Evolutionary conservation across 2,113 vertebrate genomes (phyloP).

Genomic region (Electrona antarctica): DNA sequence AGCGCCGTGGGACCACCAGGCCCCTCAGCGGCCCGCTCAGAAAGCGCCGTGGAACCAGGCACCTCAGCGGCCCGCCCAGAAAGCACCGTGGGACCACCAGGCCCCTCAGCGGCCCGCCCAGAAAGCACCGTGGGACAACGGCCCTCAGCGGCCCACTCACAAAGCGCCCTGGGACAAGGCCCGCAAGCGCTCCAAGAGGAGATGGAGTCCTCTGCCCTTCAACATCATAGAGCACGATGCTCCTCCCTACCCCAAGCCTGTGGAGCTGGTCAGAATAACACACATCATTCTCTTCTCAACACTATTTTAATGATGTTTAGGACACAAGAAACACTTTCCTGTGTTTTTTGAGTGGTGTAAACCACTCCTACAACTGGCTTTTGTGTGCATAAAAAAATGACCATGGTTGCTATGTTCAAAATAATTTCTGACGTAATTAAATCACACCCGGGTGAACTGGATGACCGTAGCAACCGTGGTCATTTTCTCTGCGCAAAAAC

Average conservation of each 20-base stretch:
- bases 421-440: too few relatives aligned
- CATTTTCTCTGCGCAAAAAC: too few relatives aligned
- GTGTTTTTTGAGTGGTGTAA: too few relatives aligned
- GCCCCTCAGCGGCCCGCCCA: neutral
- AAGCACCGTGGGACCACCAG: neutral
- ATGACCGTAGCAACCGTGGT: too few relatives aligned
- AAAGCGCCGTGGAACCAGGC: too few relatives aligned
- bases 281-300: neutral
- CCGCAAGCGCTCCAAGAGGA: constrained; percentile 73
- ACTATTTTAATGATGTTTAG: too few relatives aligned
- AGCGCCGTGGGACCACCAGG: neutral
- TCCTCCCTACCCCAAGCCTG: constrained; percentile 81
- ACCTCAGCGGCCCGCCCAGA: constrained; percentile 16
- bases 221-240: constrained; percentile 78
- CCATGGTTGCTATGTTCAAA: too few relatives aligned
- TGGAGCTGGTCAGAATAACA: constrained; percentile 77
- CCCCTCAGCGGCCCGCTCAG: neutral
- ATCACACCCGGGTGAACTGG: too few relatives aligned
- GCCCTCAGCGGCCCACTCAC: neutral
- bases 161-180: constrained; percentile 8
- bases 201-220: constrained; percentile 82
- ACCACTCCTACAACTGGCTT: too few relatives aligned
- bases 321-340: too few relatives aligned
- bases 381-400: too few relatives aligned
- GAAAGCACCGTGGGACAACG: neutral